Conservation (phyloP, 1,140 invertebrate genomes). For the Bombus sylvicola region DNA sequence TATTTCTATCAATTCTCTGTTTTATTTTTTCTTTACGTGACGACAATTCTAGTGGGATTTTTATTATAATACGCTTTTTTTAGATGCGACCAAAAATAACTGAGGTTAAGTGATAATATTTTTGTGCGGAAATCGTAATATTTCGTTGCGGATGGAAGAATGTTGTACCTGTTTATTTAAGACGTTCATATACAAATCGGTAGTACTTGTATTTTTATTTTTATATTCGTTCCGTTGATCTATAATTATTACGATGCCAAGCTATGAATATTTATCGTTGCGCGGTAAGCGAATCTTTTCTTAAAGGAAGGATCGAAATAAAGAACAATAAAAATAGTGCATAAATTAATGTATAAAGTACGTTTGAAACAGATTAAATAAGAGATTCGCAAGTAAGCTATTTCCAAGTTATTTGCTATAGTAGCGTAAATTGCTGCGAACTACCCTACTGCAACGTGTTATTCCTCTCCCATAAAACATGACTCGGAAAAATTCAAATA, state of each 20-base stretch:
- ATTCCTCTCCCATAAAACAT: neutral
- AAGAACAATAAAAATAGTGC: neutral
- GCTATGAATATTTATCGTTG: neutral
- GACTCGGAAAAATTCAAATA: neutral
- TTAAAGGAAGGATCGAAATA: neutral
- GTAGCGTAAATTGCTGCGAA: too few species aligned
- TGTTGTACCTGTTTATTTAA: neutral
- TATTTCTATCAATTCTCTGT: neutral
- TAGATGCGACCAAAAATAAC: neutral
- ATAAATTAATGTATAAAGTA: neutral
- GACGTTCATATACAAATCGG: neutral
- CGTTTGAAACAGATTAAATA: too few species aligned
- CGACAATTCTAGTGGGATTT: neutral
- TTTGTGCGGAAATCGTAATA: neutral
- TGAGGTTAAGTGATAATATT: neutral
- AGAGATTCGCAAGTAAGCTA: too few species aligned
- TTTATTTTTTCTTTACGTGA: neutral
- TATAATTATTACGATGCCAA: neutral
- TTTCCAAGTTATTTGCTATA: too few species aligned
- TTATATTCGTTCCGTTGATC: neutral
- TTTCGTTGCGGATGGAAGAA: neutral
- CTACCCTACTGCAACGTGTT: neutral
- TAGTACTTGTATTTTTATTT: constrained; percentile 1
- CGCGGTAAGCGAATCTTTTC: neutral
- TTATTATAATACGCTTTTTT: neutral